Evolutionary conservation across 2,888 invertebrate species (phyloP).

Genomic region (Tiliacea aurago): DNA sequence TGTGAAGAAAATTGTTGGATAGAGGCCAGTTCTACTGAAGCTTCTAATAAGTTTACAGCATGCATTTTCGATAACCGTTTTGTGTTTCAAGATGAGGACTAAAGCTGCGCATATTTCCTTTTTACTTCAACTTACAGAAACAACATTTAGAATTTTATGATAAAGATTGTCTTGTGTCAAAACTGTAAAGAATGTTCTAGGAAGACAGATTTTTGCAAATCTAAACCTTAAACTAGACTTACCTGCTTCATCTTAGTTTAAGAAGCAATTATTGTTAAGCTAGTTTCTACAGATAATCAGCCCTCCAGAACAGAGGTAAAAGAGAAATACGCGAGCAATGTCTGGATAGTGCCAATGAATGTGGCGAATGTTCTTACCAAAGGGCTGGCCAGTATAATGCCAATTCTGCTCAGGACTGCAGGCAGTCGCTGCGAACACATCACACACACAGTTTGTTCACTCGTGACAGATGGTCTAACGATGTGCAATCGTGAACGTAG

Average conservation of each 20-base stretch:
- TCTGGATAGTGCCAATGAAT: constrained; percentile 87
- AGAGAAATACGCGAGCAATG: constrained; percentile 84
- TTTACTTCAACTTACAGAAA: constrained; percentile 29
- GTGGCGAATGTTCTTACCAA: constrained; percentile 94
- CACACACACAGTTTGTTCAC: constrained; percentile 91
- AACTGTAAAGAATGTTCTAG: constrained; percentile 16
- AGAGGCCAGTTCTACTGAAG: constrained; percentile 54
- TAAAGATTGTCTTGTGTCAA: not conserved
- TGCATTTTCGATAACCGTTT: constrained; percentile 68
- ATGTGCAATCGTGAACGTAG: constrained; percentile 86
- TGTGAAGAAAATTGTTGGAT: constrained; percentile 7
- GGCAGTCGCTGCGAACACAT: constrained; percentile 97
- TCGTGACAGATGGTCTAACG: constrained; percentile 87
- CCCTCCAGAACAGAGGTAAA: constrained; percentile 56
- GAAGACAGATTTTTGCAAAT: constrained; percentile 40
- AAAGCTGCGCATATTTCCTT: constrained; percentile 63
- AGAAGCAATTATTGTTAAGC: constrained; percentile 4
- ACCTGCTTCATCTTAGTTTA: constrained; percentile 36
- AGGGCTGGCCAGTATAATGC: constrained; percentile 98
- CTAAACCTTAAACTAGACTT: constrained; percentile 26
- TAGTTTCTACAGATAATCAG: constrained; percentile 34
- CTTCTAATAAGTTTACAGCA: constrained; percentile 63
- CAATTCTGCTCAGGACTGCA: constrained; percentile 98
- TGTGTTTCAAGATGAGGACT: constrained; percentile 70
- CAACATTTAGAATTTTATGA: not conserved